Base-by-base conservation (phyloP, 2,888 invertebrate species). In the Athrips mouffetella region DNA sequence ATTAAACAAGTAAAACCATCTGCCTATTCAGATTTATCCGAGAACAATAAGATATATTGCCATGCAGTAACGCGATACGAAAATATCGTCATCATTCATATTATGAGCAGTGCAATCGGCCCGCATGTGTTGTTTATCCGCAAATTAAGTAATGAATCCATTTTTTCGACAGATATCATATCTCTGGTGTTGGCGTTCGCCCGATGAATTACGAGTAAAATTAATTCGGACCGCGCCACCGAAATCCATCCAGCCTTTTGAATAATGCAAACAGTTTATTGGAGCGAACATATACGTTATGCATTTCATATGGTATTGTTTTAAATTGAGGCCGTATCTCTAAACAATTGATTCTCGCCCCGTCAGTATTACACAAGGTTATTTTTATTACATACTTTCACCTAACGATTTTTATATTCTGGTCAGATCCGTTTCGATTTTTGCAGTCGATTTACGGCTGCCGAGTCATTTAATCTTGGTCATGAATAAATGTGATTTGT, bases 221-320 rank as follows among this genome's bases (percentile, higher is more conserved):
- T 83, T 80, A 73, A 82, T 75, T 76, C 67, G 67, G 65, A 61
- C 62, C 65, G 67, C 67, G 67, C 65, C 68, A 72, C 68, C 75
- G 69, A 77, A 77, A 76, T 76, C 75, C 76, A 78, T 77, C 71
- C 72, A 65, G 68, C 70, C 75, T 80, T 79, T 79, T 85, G 82
- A 83, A 85, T 84, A 80, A 86, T 84, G 79, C 77, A 85, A 76
- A 76, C 67, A 70, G 73, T 76, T 78, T 80, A 81, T 83, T 79
- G 76, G 67, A 69, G 62, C 58, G 70, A 70, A 71, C 65, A 72
- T 63, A 65, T 64, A 68, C 65, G 63, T 67, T 65, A 62, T 67
- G 62, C 64, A 68, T 72, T 62, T 59, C 63, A 59, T 62, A 59
- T 60, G 63, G 58, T 67, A 65, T 70, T 68, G 65, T 70, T 69